Evolutionary conservation across 2,888 invertebrate genomes (phyloP), one percentile per base, ranked within the genome.

Genomic region (Monoplex corrugatus): DNA sequence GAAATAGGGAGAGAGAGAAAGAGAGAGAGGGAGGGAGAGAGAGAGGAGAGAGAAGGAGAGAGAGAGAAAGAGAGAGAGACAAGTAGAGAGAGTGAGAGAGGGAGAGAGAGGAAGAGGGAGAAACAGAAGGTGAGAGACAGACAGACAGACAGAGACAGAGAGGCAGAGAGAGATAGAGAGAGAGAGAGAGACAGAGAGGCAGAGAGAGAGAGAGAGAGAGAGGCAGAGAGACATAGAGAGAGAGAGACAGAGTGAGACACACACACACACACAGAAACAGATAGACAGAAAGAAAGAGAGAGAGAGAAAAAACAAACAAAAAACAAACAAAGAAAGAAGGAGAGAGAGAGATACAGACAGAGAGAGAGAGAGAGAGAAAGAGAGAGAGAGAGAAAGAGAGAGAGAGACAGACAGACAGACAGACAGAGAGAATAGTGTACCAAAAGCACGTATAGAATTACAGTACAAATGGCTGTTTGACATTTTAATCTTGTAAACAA

Each of bases 41-140:
- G n/a, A n/a, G n/a, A n/a, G 72, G 38, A 85, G 44, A 38, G 45
- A 83, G n/a, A 83, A 45, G 32, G 43, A 83, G 40, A 68, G 57
- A 32, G 44, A 88, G 35, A 68, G 63, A 83, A 23, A 83, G 63
- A 83, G 43, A 63, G 43, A 88, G 43, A 38, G 43, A 78, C 23
- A 80, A 40, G 16, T 44, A 44, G 63, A 83, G 43, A 85, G 72
- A 72, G 38, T 85, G 85, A 88, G 45, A 45, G 44, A 72, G 45
- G 85, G 72, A 38, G 72, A 84, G 88, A 72, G 68, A 84, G 45
- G 75, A 50, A 88, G 44, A 44, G 84, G 72, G 63, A 88, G 72
- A 50, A 28, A 88, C 45, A 88, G 72, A 38, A 45, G 85, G 75
- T 85, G 72, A 35, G 45, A 88, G 85, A 85, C 45, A 45, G 72